phyloP scores from a whole-genome alignment of 2,888 invertebrate species.

The Cristatella mucedo region DNA sequence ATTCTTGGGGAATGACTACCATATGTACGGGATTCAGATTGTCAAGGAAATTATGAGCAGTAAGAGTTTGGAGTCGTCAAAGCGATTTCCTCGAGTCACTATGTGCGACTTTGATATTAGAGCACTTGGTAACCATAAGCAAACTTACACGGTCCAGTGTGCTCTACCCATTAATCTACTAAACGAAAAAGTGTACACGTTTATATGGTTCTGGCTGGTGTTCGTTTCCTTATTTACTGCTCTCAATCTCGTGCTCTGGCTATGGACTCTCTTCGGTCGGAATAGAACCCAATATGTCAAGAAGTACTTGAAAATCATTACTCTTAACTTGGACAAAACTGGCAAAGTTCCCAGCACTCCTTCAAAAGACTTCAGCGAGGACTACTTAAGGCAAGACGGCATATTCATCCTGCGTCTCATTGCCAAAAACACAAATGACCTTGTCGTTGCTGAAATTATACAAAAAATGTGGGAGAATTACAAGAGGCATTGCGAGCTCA shows the following conservation, averaged over 20 bases:
- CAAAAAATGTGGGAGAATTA: constrained; percentile 35
- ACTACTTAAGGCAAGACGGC: constrained; percentile 35
- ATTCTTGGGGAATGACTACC: constrained; percentile 38
- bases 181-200: constrained; percentile 17
- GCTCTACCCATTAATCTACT: constrained; percentile 21
- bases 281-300: constrained; percentile 9
- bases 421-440: constrained; percentile 37
- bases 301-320: constrained; percentile 12
- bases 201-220: constrained; percentile 15
- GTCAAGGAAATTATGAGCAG: constrained; percentile 38
- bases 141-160: constrained; percentile 21
- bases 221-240: constrained; percentile 17
- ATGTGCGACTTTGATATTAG: constrained; percentile 36
- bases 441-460: constrained; percentile 35
- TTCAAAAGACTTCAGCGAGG: constrained; percentile 26
- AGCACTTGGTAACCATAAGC: constrained; percentile 20
- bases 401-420: constrained; percentile 36
- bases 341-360: constrained; percentile 16
- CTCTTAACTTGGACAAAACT: constrained; percentile 25
- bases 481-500: constrained; percentile 15
- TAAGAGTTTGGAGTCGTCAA: constrained; percentile 26
- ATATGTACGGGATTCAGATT: constrained; percentile 39
- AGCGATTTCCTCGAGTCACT: constrained; percentile 33
- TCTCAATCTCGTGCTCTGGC: constrained; percentile 39
- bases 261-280: constrained; percentile 17